A percentile compares a stretch with the other conserved stretches of the same genome.
phyloP scores from a whole-genome alignment of 2,797 vertebrate species.

The Chloroceryle inda region DNA sequence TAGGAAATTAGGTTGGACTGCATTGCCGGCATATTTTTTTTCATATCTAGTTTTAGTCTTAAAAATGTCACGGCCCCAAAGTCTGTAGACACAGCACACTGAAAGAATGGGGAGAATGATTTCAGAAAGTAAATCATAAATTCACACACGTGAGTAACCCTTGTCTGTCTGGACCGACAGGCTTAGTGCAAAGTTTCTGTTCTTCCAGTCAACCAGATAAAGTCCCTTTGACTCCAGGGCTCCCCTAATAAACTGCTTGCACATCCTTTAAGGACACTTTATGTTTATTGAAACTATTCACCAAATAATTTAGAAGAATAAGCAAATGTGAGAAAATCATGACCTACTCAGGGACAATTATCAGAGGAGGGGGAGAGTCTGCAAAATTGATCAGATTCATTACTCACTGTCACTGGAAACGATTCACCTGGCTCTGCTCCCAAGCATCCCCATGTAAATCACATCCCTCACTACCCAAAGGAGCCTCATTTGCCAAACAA shows the following conservation, averaged over 20 bases:
- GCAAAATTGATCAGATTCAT: not conserved
- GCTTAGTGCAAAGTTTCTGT: not conserved
- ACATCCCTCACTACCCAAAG: not conserved
- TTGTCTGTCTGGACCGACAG: not conserved
- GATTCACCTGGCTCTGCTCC: not conserved
- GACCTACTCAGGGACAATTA: not conserved
- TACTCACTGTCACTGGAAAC: not conserved
- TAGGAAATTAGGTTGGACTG: not conserved
- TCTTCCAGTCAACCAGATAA: not conserved
- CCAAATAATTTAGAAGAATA: not conserved
- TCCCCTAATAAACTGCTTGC: not conserved
- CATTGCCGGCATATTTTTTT: not conserved
- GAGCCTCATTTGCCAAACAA: not conserved
- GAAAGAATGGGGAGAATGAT: not conserved
- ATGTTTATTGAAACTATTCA: not conserved
- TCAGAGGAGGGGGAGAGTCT: not conserved
- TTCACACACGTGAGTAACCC: not conserved
- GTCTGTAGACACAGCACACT: conserved; percentile 14
- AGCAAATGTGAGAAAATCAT: not conserved
- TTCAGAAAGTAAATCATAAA: conserved; percentile 15
- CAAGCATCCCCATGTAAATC: not conserved
- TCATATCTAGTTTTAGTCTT: not conserved
- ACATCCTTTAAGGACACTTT: not conserved
- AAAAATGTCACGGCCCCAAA: not conserved
- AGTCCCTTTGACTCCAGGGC: not conserved